Evolutionary conservation across 53 echinoderm and acorn worm species (phyloP), one percentile per base, ranked within the genome.

Genomic region (Hippasteria phrygiana): DNA sequence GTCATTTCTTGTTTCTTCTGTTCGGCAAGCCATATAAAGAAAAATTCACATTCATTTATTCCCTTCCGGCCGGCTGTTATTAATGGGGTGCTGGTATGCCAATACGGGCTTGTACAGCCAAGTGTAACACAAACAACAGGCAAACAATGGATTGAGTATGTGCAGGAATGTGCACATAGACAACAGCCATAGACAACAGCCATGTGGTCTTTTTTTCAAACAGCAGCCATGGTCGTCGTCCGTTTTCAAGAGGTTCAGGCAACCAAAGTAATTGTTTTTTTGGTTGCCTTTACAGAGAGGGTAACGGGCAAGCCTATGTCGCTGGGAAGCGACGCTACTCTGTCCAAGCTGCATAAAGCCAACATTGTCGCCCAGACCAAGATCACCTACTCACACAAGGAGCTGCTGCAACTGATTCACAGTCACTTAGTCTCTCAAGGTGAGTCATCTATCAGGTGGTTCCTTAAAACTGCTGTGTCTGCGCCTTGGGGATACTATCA

Each of bases 251-350:
- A 59, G n/a, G 20, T 0, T 45, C 6, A 45, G 6, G 46, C 5
- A 7, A 5, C 20, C n/a, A n/a, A n/a, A n/a, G n/a, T n/a, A n/a
- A n/a, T n/a, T n/a, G n/a, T n/a, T n/a, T n/a, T n/a, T n/a, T n/a
- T n/a, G n/a, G n/a, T 26, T 24, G 4, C 20, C 6, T 24, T 0
- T 0, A 24, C 88, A 98, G 98, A 98, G 87, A 80, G 95, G 79
- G 98, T 98, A 12, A 98, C 98, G 11, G 98, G 98, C 20, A 98
- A 98, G 88, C 91, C 98, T 0, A 93, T 96, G 93, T 97, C 97
- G 3, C 89, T 98, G 0, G 93, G 98, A 55, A 78, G 92, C 51
- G 98, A 98, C 82, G 93, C 95, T 20, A 95, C 98, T 10, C 80
- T 98, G 1, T 92, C 98, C n/a, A 95, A 91, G 75, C 88, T 98